Conservation (phyloP, 2,797 vertebrate species). For the Octomys mimax region DNA sequence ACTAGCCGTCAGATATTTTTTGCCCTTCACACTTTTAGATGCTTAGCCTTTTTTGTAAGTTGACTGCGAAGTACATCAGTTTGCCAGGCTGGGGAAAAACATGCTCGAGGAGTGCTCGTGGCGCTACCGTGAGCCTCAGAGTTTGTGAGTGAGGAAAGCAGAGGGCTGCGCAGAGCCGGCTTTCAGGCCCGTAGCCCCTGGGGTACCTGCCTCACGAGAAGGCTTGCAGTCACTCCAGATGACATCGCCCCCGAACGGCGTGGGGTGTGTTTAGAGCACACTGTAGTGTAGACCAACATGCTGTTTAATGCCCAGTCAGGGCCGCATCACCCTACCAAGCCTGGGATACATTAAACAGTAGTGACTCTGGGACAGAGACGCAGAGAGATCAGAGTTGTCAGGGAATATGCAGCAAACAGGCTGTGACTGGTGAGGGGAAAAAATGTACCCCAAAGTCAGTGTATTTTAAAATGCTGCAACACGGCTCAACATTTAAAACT, state of each 20-base stretch:
- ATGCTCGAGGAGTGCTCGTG: constrained; percentile 88
- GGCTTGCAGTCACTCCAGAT: constrained; percentile 85
- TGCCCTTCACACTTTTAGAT: constrained; percentile 93
- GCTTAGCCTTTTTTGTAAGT: constrained; percentile 92
- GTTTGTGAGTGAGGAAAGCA: constrained; percentile 85
- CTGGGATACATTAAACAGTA: constrained; percentile 81
- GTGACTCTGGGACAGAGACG: constrained; percentile 79
- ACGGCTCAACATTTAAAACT: constrained; percentile 58
- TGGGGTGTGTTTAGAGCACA: constrained; percentile 84
- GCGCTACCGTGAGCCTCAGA: constrained; percentile 85
- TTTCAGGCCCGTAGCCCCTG: constrained; percentile 87
- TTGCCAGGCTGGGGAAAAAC: constrained; percentile 83
- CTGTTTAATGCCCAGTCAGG: constrained; percentile 86
- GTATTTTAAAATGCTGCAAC: constrained; percentile 72
- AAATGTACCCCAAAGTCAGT: constrained; percentile 41
- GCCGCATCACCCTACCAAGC: constrained; percentile 76
- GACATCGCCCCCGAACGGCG: constrained; percentile 84
- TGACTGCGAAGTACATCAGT: constrained; percentile 91
- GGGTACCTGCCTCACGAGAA: constrained; percentile 87
- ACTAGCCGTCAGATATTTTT: constrained; percentile 92
- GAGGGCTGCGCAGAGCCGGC: constrained; percentile 86
- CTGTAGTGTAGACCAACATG: constrained; percentile 84
- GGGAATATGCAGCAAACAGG: constrained; percentile 48
- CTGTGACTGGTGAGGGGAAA: neutral
- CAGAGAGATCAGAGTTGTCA: constrained; percentile 84